A percentile compares a stretch with the other conserved stretches of the same genome.
These are phyloP conservation scores for Myotis brandtii DNA, from an alignment of 2,113 vertebrate genomes.

Conservation along the genomic window DNA sequence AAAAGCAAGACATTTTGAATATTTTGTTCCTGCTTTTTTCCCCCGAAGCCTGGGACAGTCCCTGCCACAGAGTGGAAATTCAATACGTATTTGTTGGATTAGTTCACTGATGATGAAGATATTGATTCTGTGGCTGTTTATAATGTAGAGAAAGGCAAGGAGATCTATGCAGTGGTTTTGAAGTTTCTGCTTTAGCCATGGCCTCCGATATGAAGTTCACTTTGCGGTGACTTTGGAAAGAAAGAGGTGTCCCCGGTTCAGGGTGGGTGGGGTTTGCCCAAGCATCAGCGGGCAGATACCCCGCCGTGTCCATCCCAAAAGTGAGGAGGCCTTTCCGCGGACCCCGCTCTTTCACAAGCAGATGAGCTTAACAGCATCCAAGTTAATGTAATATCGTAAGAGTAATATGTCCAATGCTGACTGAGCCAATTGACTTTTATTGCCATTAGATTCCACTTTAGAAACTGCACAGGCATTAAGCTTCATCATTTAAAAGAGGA, in stretches of 20 bases:
- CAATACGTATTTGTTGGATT: not conserved
- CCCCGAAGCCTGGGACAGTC: not conserved
- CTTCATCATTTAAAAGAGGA: conserved; percentile 62
- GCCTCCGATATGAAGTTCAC: not conserved
- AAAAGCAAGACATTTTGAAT: not conserved
- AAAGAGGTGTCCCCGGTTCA: not conserved
- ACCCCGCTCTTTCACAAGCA: conserved; percentile 68
- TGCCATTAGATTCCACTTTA: conserved; percentile 79
- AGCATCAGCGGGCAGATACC: not conserved
- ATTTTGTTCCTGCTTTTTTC: not conserved
- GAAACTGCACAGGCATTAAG: conserved; percentile 58
- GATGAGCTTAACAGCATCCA: conserved; percentile 44
- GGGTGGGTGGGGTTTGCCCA: not conserved
- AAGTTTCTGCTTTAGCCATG: not conserved
- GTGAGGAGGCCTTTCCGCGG: conserved; percentile 38
- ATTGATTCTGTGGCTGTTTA: not conserved
- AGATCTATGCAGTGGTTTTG: not conserved
- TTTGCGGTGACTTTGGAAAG: not conserved
- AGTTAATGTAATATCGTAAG: conserved; percentile 64
- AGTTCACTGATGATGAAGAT: not conserved
- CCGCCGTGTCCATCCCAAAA: not conserved
- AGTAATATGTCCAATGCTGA: conserved; percentile 75
- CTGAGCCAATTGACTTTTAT: conserved; percentile 80
- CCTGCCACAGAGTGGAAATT: not conserved
- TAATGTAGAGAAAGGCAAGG: not conserved